These are phyloP conservation scores for Paguma larvata DNA, from an alignment of 2,797 vertebrate species.

Conservation along the genomic window DNA sequence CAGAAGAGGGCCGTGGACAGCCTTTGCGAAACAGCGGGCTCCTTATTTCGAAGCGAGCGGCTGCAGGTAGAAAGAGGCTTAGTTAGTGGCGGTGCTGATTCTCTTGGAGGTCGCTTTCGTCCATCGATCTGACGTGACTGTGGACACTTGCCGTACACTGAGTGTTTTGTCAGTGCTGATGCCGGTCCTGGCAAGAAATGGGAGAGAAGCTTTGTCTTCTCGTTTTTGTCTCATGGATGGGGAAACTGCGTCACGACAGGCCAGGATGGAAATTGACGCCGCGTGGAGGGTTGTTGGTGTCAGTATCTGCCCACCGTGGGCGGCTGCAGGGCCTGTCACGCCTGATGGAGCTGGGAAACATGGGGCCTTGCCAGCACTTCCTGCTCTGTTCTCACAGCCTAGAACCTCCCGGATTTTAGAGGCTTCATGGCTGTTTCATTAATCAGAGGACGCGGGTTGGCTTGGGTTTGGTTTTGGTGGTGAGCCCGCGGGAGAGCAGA, in stretches of 20 bases:
- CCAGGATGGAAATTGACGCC: background rate
- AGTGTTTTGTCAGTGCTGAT: background rate
- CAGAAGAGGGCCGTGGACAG: background rate
- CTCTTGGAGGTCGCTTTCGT: background rate
- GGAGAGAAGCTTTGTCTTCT: background rate
- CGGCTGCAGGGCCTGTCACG: accelerated
- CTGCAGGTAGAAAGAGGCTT: background rate
- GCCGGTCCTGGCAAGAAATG: background rate
- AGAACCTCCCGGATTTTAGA: background rate
- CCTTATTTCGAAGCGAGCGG: background rate
- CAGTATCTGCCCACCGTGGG: no score
- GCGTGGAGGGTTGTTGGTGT: background rate
- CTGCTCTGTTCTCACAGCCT: background rate
- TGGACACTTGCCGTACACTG: accelerated
- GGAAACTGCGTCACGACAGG: background rate
- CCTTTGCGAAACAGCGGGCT: background rate
- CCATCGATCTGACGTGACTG: background rate
- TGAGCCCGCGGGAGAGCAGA: background rate
- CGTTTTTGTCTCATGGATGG: background rate
- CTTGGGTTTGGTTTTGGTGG: no score
- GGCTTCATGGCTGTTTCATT: background rate
- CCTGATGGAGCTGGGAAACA: accelerated
- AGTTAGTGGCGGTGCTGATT: accelerated
- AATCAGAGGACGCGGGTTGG: background rate
- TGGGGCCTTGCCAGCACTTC: background rate